Evolutionary conservation across 2,888 invertebrate species (phyloP), one percentile per base, ranked within the genome.

Genomic region (Leucoptera coffeella): DNA sequence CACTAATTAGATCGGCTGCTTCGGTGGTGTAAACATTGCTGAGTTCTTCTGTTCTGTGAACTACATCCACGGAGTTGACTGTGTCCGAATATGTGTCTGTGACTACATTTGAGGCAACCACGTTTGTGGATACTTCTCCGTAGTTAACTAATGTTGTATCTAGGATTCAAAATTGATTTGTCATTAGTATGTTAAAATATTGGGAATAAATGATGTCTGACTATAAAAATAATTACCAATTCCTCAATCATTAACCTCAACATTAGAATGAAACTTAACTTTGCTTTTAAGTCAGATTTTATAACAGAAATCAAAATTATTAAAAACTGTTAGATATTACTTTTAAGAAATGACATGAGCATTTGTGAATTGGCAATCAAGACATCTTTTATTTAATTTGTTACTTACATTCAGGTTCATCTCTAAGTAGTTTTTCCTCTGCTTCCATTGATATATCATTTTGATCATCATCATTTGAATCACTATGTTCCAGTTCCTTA

Each of bases 141-240:
- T 65, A 69, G 35, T 69, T 69, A 3, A 57, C 55, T 29, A 69
- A 36, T 30, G 67, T 69, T 30, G 67, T 67, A 39, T 69, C 69
- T 69, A 39, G 10, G 49, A 41, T n/a, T n/a, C n/a, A n/a, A n/a
- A n/a, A n/a, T n/a, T n/a, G n/a, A n/a, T n/a, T n/a, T n/a, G n/a
- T n/a, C n/a, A n/a, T n/a, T n/a, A n/a, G n/a, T n/a, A n/a, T n/a
- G n/a, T n/a, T n/a, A n/a, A n/a, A n/a, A n/a, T n/a, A n/a, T n/a
- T n/a, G n/a, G n/a, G n/a, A n/a, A n/a, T n/a, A n/a, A n/a, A n/a
- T n/a, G n/a, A n/a, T n/a, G n/a, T n/a, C n/a, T n/a, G n/a, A n/a
- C n/a, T n/a, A n/a, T n/a, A n/a, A n/a, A n/a, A n/a, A n/a, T n/a
- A n/a, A n/a, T n/a, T n/a, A n/a, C n/a, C n/a, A n/a, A n/a, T n/a